Percentiles rank a stretch among this genome's conserved stretches.
Evolutionary conservation across 2,113 vertebrate genomes (phyloP).

Genomic region (Oceanodroma tethys): DNA sequence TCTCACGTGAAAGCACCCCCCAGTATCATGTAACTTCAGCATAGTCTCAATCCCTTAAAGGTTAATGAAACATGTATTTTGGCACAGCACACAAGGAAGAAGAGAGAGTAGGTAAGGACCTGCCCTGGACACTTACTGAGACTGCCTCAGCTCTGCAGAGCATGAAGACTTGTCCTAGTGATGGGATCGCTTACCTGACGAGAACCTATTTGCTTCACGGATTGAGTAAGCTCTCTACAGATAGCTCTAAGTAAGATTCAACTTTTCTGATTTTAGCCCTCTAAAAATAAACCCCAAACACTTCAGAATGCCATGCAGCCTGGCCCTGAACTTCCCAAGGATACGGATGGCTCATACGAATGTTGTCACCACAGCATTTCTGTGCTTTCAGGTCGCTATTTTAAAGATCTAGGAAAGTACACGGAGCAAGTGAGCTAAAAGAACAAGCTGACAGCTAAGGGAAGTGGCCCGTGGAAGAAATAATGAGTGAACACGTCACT

Average conservation of each 20-base stretch:
- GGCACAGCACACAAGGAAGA: not conserved
- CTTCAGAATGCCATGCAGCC: not conserved
- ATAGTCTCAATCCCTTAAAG: not conserved
- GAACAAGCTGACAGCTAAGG: not conserved
- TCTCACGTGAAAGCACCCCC: accelerated
- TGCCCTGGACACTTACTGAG: not conserved
- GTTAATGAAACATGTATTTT: not conserved
- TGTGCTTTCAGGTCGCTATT: not conserved
- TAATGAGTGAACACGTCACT: not conserved
- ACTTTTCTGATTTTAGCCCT: not conserved
- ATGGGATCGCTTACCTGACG: accelerated
- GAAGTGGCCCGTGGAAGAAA: not conserved
- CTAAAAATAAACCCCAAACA: not conserved
- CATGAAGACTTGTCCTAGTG: not conserved
- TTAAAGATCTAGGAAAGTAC: not conserved
- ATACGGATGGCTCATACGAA: not conserved
- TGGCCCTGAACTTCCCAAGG: not conserved
- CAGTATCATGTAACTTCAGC: not conserved
- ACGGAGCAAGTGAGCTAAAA: not conserved
- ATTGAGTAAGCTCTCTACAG: not conserved
- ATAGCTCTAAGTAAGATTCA: not conserved
- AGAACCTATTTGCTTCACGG: not conserved
- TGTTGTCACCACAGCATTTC: not conserved
- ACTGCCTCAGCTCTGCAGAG: not conserved
- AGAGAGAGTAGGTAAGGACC: not conserved